Conservation (phyloP, 1,140 invertebrate species). For the Phymorhynchus buccinoides region DNA sequence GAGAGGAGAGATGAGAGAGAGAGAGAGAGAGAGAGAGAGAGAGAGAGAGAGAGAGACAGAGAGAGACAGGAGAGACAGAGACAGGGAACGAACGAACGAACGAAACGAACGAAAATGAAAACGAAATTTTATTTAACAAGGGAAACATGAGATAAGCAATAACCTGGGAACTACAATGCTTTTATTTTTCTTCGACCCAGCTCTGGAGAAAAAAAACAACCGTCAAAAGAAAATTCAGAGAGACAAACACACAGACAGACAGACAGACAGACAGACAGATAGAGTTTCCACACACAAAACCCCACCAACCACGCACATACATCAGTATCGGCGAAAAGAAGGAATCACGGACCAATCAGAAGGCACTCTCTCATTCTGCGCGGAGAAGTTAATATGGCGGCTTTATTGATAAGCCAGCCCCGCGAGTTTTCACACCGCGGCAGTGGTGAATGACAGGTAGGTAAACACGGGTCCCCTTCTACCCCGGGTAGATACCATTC, state of each 20-base stretch:
- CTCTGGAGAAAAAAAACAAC: no score
- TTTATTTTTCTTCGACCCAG: background rate
- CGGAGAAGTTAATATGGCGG: constrained; percentile 18
- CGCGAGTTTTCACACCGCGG: constrained; percentile 4
- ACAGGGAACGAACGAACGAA: background rate
- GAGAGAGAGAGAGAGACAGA: background rate
- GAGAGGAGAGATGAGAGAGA: background rate
- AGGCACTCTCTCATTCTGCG: constrained; percentile 7
- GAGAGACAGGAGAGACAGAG: background rate
- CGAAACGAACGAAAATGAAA: background rate
- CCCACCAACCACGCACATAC: background rate
- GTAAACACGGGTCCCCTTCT: background rate
- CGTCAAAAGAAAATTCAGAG: no score
- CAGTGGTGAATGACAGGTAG: constrained; percentile 3
- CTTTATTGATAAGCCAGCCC: constrained; percentile 17
- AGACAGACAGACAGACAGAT: background rate
- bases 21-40: background rate
- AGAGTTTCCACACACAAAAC: background rate
- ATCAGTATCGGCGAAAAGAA: constrained; percentile 3
- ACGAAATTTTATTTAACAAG: no score
- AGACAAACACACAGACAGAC: no score
- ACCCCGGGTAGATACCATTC: constrained; percentile 28
- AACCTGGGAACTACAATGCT: background rate
- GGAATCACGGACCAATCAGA: constrained; percentile 26
- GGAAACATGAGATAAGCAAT: no score